Conservation (phyloP, 2,113 vertebrate species). For the Corythornis madagascariensis region DNA sequence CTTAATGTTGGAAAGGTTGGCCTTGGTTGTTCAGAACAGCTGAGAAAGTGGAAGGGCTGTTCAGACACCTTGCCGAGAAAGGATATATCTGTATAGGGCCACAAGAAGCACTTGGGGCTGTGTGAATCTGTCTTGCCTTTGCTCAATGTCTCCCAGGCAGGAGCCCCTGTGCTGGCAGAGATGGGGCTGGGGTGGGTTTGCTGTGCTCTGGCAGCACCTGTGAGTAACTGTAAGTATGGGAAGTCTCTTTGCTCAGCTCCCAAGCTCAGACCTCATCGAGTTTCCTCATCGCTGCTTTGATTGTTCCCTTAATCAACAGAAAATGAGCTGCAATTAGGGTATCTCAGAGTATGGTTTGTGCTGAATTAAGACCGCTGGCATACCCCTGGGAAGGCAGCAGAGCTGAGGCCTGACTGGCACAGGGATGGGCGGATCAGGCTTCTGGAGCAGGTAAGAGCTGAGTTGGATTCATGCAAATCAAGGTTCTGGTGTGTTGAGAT, state of each 20-base stretch:
- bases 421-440: not conserved
- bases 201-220: not conserved
- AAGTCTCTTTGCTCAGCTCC: fast-evolving
- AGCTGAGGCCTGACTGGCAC: not conserved
- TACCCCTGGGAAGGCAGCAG: not conserved
- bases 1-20: not conserved
- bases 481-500: fast-evolving
- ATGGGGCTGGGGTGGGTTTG: not conserved
- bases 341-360: not conserved
- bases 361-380: not conserved
- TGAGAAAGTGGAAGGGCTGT: not conserved
- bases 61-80: not conserved
- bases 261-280: not conserved
- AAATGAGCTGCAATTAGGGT: not conserved
- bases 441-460: fast-evolving
- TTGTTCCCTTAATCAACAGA: not conserved
- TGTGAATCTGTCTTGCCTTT: not conserved
- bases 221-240: not conserved
- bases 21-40: not conserved
- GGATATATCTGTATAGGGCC: fast-evolving
- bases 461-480: not conserved
- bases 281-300: not conserved
- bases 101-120: fast-evolving
- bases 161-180: not conserved
- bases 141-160: not conserved